Evolutionary conservation across 2,888 invertebrate species (phyloP), one percentile per base, ranked within the genome.

Genomic region (Meiosimyza platycephala): DNA sequence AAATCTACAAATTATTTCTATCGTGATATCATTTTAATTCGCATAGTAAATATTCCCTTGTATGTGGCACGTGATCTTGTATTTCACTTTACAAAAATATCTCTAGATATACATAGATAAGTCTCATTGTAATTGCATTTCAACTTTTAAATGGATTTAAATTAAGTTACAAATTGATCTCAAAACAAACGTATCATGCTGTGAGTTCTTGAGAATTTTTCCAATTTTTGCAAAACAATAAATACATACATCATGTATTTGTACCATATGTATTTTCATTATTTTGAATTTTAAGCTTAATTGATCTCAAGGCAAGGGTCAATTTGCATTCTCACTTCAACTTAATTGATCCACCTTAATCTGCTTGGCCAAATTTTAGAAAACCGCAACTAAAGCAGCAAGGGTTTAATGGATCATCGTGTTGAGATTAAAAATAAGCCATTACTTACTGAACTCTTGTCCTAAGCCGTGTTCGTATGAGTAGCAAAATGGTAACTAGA

Each of bases 301-400:
- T 83, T 82, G 80, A 82, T 83, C 40, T 57, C 82, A 73, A 80
- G 77, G 77, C 80, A 82, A 79, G 79, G 80, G 80, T 79, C 81
- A 83, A 84, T 83, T 83, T 83, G 82, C 76, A 84, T 84, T 83
- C 84, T 83, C 84, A 83, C 83, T 80, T 81, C 82, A 82, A 78
- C 75, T 79, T 80, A 84, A 83, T 83, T 82, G 83, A 84, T 81
- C 83, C 82, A 82, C 82, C 83, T 82, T 82, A 81, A 84, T 78
- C 80, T 77, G 28, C 22, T 6, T 40, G 40, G 18, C 18, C 28
- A 55, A 40, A 62, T 66, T 72, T 69, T 67, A 69, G 63, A 18
- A 12, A 40, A 40, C 11, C 33, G n/a, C 52, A 28, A 9, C 68
- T 68, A 59, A 3, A 28, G 28, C 55, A 47, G 67, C 67, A 57